Percentiles rank a stretch among this genome's conserved stretches.
phyloP scores from a whole-genome alignment of 2,797 vertebrate species.

The Perodicticus potto region DNA sequence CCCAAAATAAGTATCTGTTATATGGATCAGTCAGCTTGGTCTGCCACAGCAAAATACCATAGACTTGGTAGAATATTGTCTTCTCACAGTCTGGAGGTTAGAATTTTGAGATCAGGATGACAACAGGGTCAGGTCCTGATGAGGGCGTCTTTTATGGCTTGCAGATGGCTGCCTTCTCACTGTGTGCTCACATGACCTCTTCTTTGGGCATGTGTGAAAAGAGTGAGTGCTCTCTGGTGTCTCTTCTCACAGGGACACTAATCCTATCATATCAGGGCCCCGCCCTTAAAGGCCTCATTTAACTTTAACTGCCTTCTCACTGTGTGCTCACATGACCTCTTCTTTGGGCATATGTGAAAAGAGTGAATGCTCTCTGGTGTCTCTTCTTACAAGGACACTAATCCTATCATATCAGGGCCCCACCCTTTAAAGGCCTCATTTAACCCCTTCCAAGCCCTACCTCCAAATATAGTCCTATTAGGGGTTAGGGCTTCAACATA shows the following conservation, averaged over 20 bases:
- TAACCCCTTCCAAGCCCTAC: background rate
- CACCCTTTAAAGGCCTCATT: background rate
- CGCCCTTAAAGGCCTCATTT: background rate
- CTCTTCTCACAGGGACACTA: constrained; percentile 17
- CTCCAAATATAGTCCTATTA: background rate
- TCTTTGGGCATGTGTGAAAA: background rate
- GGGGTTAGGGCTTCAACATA: background rate
- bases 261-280: background rate
- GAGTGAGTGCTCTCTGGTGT: background rate
- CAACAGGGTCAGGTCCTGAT: background rate
- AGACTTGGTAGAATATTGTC: background rate
- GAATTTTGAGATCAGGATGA: background rate
- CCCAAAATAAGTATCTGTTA: background rate
- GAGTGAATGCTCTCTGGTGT: background rate
- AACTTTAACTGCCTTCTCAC: too few relatives aligned
- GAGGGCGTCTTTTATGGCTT: background rate
- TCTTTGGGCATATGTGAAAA: too few relatives aligned
- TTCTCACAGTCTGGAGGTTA: background rate
- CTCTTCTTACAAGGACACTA: background rate
- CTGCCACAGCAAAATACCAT: background rate
- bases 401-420: background rate
- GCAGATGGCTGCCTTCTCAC: background rate
- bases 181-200: background rate
- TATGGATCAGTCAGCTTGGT: background rate
- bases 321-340: too few relatives aligned